These are phyloP conservation scores for Syrmaticus mikado DNA, from an alignment of 2,113 vertebrate species.

Conservation along the genomic window DNA sequence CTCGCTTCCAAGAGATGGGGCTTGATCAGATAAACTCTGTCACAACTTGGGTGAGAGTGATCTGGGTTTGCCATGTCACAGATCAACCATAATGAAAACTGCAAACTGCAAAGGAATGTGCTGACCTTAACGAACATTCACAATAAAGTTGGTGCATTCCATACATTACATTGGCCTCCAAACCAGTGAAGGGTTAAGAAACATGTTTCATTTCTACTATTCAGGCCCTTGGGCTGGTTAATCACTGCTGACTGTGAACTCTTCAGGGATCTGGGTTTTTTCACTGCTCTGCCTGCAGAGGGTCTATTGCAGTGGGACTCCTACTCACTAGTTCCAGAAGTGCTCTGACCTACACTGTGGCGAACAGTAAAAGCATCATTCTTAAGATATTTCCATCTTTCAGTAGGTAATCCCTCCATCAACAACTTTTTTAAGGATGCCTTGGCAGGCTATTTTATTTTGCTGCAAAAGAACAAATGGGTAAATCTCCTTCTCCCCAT, in stretches of 20 bases:
- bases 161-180: neutral
- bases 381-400: neutral
- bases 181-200: neutral
- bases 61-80: neutral
- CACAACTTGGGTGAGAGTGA: neutral
- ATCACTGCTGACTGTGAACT: neutral
- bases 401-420: neutral
- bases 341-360: neutral
- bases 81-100: neutral
- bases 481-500: neutral
- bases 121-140: neutral
- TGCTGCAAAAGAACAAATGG: neutral
- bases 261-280: constrained; percentile 21
- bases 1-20: neutral
- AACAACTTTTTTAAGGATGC: neutral
- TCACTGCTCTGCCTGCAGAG: neutral
- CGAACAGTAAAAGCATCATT: neutral
- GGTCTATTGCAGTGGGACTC: neutral
- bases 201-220: neutral
- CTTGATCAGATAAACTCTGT: neutral
- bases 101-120: neutral
- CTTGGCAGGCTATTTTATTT: neutral
- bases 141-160: neutral
- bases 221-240: neutral
- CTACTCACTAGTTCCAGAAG: neutral